Percentiles rank a stretch among this genome's conserved stretches.
phyloP scores from a whole-genome alignment of 2,888 invertebrate species.

The Troglohyphantes excavatus region DNA sequence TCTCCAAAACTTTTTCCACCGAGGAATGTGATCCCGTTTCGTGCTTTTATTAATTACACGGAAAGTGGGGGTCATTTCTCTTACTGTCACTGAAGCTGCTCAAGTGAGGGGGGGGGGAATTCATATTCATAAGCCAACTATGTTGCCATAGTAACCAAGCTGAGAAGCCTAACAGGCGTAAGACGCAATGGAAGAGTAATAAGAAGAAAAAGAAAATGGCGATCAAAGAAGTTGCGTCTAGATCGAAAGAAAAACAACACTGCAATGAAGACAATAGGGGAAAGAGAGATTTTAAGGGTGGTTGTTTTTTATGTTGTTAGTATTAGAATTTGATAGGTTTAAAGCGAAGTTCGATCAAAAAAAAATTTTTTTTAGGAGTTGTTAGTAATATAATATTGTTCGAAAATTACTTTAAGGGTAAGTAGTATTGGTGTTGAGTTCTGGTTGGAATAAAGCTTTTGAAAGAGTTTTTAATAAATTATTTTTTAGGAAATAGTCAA shows the following conservation, averaged over 20 bases:
- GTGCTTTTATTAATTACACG: constrained; percentile 39
- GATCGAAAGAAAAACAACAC: constrained; percentile 13
- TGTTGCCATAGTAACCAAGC: constrained; percentile 60
- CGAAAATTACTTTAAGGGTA: too few relatives aligned
- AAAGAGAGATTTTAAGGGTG: background rate
- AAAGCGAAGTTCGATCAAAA: too few relatives aligned
- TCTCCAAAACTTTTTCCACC: background rate
- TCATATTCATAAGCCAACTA: constrained; percentile 72
- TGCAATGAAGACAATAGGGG: background rate
- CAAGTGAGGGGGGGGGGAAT: constrained; percentile 68
- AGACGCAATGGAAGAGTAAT: constrained; percentile 41
- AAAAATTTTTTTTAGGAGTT: too few relatives aligned
- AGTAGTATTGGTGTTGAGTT: too few relatives aligned
- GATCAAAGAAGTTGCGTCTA: constrained; percentile 14
- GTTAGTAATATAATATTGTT: too few relatives aligned
- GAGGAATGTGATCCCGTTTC: background rate
- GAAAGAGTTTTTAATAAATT: too few relatives aligned
- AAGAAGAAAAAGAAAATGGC: constrained; percentile 30
- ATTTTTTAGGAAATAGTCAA: too few relatives aligned
- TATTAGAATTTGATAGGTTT: too few relatives aligned
- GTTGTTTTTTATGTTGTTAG: too few relatives aligned
- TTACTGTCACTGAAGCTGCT: constrained; percentile 68
- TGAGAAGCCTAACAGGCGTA: constrained; percentile 67
- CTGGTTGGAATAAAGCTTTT: too few relatives aligned
- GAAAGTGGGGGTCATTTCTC: constrained; percentile 46